Base-by-base conservation (phyloP, 2,888 invertebrate genomes). In the Synergus japonicus region DNA sequence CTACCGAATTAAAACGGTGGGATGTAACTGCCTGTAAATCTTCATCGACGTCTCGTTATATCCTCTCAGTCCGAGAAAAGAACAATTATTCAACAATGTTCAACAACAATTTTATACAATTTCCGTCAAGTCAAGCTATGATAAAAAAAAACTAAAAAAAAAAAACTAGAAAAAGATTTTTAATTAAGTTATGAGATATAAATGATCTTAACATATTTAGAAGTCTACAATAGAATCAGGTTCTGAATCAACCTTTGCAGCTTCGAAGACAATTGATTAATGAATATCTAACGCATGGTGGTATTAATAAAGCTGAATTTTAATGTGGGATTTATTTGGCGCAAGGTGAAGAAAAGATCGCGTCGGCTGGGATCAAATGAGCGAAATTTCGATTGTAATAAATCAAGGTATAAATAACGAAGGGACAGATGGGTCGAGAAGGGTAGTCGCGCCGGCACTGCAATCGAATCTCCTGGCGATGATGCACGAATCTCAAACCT, bases 391-490 rank as follows among this genome's bases (percentile, higher is more conserved):
- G 91, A 92, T 92, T 91, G 90, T 91, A 90, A 92, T 92, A 92
- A 92, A 92, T 92, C 91, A 91, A 90, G 86, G 89, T 88, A 90
- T 91, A 92, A 92, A 92, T 92, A 92, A 92, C 89, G 89, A 88
- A 90, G 87, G 90, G 89, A 89, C 88, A 89, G 88, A 88, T 89
- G 87, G 85, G 87, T 85, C 86, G 84, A 85, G 82, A 83, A 82
- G 82, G 83, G 79, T 83, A 79, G 83, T 83, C 79, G 84, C 84
- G 79, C 80, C 81, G 83, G 80, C 83, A 81, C 85, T 87, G 89
- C 89, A 87, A 90, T 90, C 90, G 89, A 87, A 90, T 88, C 85
- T 82, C 79, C 77, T 79, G 79, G 78, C 83, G 80, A 78, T 73
- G 82, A 82, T 83, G 81, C 82, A 54, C 80, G 79, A 78, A 80